These are phyloP conservation scores for Anolis carolinensis DNA, from an alignment of 2,113 vertebrate genomes.

Conservation along the genomic window DNA sequence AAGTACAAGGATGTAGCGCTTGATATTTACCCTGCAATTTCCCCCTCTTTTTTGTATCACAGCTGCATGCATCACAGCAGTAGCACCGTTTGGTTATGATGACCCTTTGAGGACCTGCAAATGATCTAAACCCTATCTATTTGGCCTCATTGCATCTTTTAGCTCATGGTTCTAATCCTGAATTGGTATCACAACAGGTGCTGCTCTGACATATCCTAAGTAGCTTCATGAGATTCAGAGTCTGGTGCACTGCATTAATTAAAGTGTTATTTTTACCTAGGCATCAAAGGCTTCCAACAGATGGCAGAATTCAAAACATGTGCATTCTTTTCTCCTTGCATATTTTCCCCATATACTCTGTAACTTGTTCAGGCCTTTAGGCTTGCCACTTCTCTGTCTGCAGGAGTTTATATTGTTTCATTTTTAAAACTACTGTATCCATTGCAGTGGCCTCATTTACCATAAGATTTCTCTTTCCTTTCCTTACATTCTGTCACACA, in stretches of 20 bases:
- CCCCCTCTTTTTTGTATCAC: not conserved
- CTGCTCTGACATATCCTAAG: constrained; percentile 58
- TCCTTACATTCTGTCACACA: not conserved
- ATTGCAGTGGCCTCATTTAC: constrained; percentile 34
- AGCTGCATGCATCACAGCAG: not conserved
- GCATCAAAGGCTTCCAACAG: constrained; percentile 22
- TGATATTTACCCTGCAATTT: not conserved
- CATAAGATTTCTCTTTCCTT: not conserved
- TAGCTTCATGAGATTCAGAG: constrained; percentile 43
- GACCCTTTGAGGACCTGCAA: not conserved
- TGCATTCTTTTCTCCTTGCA: not conserved
- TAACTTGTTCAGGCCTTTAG: not conserved
- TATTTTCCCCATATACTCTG: not conserved
- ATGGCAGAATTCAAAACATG: not conserved
- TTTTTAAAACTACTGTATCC: constrained; percentile 20
- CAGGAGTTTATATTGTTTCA: not conserved
- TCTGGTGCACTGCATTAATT: not conserved
- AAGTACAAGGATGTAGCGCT: not conserved
- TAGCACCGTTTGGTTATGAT: not conserved
- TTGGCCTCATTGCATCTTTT: not conserved
- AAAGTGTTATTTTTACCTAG: constrained; percentile 21
- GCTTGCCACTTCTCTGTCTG: not conserved
- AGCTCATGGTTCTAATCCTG: not conserved
- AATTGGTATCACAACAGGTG: too few relatives aligned
- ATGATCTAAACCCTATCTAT: not conserved